A percentile compares a stretch with the other conserved stretches of the same genome.
Evolutionary conservation across 1,140 invertebrate genomes (phyloP).

Genomic region (Augochlora pura): DNA sequence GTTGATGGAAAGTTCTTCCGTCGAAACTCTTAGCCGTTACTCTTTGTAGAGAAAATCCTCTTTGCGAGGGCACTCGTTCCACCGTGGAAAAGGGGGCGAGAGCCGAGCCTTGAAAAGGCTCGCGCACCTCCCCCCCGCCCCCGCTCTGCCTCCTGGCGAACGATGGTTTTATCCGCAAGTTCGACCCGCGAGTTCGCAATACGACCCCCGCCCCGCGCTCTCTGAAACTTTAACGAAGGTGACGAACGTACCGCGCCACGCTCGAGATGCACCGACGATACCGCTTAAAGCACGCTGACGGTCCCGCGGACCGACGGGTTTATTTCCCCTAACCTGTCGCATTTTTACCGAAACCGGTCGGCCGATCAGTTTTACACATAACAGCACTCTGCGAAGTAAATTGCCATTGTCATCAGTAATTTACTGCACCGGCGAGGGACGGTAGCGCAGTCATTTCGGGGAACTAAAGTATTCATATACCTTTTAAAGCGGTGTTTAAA

Average conservation of each 20-base stretch:
- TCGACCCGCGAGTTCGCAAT: constrained; percentile 18
- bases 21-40: constrained; percentile 53
- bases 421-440: too few species aligned
- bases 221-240: constrained; percentile 58
- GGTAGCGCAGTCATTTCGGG: too few species aligned
- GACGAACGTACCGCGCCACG: neutral
- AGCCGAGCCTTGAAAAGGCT: constrained; percentile 29
- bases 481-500: too few species aligned
- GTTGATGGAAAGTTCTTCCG: constrained; percentile 51
- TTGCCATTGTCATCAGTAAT: too few species aligned
- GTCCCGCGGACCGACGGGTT: too few species aligned
- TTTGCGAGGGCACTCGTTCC: constrained; percentile 46
- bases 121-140: neutral
- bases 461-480: too few species aligned
- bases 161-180: constrained; percentile 50
- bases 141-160: constrained; percentile 8
- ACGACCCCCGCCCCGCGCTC: constrained; percentile 17
- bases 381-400: too few species aligned
- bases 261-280: neutral
- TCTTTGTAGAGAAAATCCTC: constrained; percentile 56
- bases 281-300: neutral
- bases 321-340: too few species aligned
- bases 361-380: too few species aligned
- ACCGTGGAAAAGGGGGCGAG: neutral
- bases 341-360: too few species aligned